Evolutionary conservation across 2,113 vertebrate species (phyloP).

Genomic region (Morone chrysops): DNA sequence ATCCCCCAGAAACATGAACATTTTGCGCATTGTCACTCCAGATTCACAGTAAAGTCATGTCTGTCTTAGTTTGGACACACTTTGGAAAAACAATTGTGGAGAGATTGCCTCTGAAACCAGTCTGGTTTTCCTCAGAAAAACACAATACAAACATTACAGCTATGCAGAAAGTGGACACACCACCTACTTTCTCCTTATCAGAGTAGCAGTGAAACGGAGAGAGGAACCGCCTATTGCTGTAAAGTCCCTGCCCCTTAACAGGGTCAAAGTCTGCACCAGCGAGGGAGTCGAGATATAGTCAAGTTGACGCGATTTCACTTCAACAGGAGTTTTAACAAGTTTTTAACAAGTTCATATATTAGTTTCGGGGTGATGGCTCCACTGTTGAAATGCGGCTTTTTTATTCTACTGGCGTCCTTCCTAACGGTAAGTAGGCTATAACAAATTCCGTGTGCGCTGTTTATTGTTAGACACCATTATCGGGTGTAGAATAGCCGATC

Average conservation of each 20-base stretch:
- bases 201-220: slow-evolving; percentile 26
- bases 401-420: slow-evolving; percentile 36
- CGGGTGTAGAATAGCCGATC: neutral
- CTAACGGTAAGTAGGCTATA: slow-evolving; percentile 61
- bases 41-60: neutral
- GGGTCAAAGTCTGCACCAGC: slow-evolving; percentile 70
- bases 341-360: neutral
- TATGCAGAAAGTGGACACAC: slow-evolving; percentile 6
- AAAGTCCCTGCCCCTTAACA: slow-evolving; percentile 12
- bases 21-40: neutral
- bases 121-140: neutral
- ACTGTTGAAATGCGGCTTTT: slow-evolving; percentile 21
- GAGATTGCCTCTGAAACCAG: neutral
- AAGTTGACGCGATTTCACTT: neutral
- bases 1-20: neutral
- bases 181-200: slow-evolving; percentile 59
- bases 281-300: neutral
- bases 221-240: slow-evolving; percentile 57
- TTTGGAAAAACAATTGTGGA: too few species aligned
- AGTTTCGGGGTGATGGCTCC: slow-evolving; percentile 48
- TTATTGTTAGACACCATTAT: neutral
- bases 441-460: neutral
- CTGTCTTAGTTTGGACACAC: neutral
- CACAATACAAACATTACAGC: slow-evolving; percentile 46
- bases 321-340: neutral